These are phyloP conservation scores for Araneus ventricosus DNA, from an alignment of 1,140 invertebrate species.

Conservation along the genomic window DNA sequence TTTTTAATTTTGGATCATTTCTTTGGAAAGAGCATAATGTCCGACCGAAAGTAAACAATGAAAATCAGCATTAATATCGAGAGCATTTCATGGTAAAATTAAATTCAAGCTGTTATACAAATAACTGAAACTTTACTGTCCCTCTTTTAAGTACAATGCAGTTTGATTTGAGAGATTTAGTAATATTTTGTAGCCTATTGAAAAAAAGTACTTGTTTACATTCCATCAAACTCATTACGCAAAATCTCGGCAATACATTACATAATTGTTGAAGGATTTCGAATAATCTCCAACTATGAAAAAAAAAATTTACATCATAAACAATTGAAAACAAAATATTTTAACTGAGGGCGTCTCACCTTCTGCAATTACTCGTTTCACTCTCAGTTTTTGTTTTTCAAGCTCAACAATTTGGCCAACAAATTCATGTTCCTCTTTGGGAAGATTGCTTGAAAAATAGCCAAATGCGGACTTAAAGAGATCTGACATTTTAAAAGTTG, in stretches of 20 bases:
- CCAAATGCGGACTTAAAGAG: conserved; percentile 93
- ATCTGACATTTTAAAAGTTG: conserved; percentile 86
- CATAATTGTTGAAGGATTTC: background rate
- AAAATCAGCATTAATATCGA: too few relatives aligned
- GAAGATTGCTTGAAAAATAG: conserved; percentile 84
- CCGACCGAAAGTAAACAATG: too few relatives aligned
- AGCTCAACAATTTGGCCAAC: conserved; percentile 94
- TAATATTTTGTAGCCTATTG: too few relatives aligned
- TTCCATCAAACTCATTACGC: too few relatives aligned
- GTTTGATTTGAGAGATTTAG: too few relatives aligned
- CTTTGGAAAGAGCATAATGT: too few relatives aligned
- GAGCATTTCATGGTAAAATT: too few relatives aligned
- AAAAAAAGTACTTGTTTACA: background rate
- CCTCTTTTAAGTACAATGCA: too few relatives aligned
- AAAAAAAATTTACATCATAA: background rate
- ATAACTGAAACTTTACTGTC: too few relatives aligned
- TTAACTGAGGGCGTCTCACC: conserved; percentile 83
- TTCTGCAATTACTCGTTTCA: conserved; percentile 95
- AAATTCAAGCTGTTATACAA: too few relatives aligned
- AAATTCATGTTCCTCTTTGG: conserved; percentile 89
- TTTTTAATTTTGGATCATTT: too few relatives aligned
- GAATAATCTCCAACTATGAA: background rate
- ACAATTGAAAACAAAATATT: background rate
- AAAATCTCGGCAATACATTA: background rate
- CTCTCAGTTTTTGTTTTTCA: conserved; percentile 91